phyloP scores from a whole-genome alignment of 2,888 invertebrate genomes.

The Myathropa florea region DNA sequence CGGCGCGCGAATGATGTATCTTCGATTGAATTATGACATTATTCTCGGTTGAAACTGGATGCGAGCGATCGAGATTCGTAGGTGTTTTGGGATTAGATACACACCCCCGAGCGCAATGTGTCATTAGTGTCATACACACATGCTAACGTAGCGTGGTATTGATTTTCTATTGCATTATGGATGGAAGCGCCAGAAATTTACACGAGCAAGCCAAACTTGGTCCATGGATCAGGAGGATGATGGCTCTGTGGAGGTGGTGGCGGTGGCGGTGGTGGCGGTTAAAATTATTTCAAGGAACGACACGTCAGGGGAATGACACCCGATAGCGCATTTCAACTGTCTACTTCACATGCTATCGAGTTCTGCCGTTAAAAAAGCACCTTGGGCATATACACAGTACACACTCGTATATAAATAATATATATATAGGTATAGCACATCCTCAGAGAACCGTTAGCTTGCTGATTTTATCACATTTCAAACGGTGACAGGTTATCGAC shows the following conservation, averaged over 20 bases:
- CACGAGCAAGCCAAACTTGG: slow-evolving; percentile 27
- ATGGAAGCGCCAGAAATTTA: slow-evolving; percentile 56
- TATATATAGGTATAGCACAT: background rate
- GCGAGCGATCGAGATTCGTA: slow-evolving; percentile 59
- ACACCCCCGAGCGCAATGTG: slow-evolving; percentile 59
- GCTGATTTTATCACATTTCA: slow-evolving; percentile 67
- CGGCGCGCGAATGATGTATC: slow-evolving; percentile 51
- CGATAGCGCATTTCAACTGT: slow-evolving; percentile 35
- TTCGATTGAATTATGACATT: slow-evolving; percentile 68
- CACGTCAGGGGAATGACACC: slow-evolving; percentile 25
- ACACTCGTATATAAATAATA: background rate
- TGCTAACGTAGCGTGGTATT: slow-evolving; percentile 41
- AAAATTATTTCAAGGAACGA: slow-evolving; percentile 28
- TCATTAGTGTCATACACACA: slow-evolving; percentile 53
- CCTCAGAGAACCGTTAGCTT: slow-evolving; percentile 31
- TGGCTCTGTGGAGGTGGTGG: slow-evolving; percentile 7
- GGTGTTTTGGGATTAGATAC: slow-evolving; percentile 63
- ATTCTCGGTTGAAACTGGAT: slow-evolving; percentile 65
- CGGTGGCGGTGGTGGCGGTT: slow-evolving; percentile 4
- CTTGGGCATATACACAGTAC: background rate
- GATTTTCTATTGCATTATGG: slow-evolving; percentile 57
- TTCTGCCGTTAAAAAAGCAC: background rate
- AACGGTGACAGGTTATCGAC: slow-evolving; percentile 60
- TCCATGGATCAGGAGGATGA: slow-evolving; percentile 8
- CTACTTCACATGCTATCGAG: slow-evolving; percentile 27